Base-by-base conservation (phyloP, 2,888 invertebrate genomes). In the Cephonodes hylas region DNA sequence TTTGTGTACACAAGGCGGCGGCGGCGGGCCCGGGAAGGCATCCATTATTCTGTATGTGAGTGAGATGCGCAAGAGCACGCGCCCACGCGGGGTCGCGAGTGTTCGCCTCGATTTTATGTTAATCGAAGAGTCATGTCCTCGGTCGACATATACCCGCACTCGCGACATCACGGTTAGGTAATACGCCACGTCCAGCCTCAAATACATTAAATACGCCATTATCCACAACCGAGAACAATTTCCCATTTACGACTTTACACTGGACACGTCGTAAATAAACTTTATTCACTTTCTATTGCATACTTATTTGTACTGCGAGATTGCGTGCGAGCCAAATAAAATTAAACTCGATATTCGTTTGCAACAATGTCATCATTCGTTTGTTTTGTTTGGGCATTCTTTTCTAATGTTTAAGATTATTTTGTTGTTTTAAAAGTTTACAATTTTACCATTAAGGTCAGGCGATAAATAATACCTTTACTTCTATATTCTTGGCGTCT, bases 51-150 rank as follows among this genome's bases (percentile, higher is more conserved):
- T 53, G 53, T 53, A 53, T 18, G 58, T 59, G 22, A 31, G 42
- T 42, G 18, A 42, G 23, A 79, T 72, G 79, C 77, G 75, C 76
- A 72, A 71, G 76, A 72, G 73, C 69, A 68, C 73, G 83, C 90
- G 88, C 92, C 92, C 89, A 91, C 91, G 89, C 89, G 69, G 76
- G 73, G 73, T 76, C 75, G 72, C 68, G 67, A 74, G 67, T 71
- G 76, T 74, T 76, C 78, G 81, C 72, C 77, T 87, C 84, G 80
- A 88, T 86, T 91, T 92, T 91, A 92, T 92, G 92, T 89, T 92
- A 91, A 92, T 92, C 92, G 92, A 92, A 92, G 88, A 91, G 82
- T 85, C 91, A 79, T 92, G 92, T 92, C 87, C 83, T 73, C 73
- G 77, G 76, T 78, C 77, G 64, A 31, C 18, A 58, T 20, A 25